Evolutionary conservation across 2,888 invertebrate genomes (phyloP).

Genomic region (Pimpla rufipes): DNA sequence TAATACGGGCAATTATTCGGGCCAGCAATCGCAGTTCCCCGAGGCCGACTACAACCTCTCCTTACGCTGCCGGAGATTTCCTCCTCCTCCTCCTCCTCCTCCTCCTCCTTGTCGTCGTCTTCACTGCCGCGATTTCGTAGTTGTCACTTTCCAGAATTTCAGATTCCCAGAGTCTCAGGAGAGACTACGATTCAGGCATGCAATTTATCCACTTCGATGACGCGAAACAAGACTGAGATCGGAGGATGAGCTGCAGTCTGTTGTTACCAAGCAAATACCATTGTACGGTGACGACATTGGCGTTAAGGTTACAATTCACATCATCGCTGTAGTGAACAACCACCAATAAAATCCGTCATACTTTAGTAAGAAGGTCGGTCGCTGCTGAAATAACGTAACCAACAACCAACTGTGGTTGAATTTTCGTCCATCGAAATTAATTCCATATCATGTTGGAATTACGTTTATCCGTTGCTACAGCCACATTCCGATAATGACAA

Average conservation of each 20-base stretch:
- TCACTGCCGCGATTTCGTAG: slow-evolving; percentile 10
- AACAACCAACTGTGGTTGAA: too few relatives aligned
- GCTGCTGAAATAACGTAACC: background rate
- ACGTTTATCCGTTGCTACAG: too few relatives aligned
- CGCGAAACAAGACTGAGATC: slow-evolving; percentile 11
- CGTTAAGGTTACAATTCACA: background rate
- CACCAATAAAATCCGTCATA: background rate
- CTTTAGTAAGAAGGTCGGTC: background rate
- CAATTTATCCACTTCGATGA: slow-evolving; percentile 51
- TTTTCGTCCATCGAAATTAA: too few relatives aligned
- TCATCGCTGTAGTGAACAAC: background rate
- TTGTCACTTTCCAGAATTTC: slow-evolving; percentile 33
- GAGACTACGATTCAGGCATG: slow-evolving; percentile 15
- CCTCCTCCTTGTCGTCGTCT: background rate
- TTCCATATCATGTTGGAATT: too few relatives aligned
- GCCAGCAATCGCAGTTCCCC: slow-evolving; percentile 46
- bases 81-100: slow-evolving; percentile 29
- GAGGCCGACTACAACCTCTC: slow-evolving; percentile 45
- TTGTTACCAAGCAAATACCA: slow-evolving; percentile 37
- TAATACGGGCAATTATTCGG: slow-evolving; percentile 63
- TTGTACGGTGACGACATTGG: background rate
- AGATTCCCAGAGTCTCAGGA: slow-evolving; percentile 4
- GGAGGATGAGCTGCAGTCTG: slow-evolving; percentile 1
- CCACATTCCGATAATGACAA: background rate
- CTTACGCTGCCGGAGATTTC: slow-evolving; percentile 17